A percentile compares a stretch with the other conserved stretches of the same genome.
These are phyloP conservation scores for Enteromius paludinosus DNA, from an alignment of 2,797 vertebrate genomes.

Conservation along the genomic window DNA sequence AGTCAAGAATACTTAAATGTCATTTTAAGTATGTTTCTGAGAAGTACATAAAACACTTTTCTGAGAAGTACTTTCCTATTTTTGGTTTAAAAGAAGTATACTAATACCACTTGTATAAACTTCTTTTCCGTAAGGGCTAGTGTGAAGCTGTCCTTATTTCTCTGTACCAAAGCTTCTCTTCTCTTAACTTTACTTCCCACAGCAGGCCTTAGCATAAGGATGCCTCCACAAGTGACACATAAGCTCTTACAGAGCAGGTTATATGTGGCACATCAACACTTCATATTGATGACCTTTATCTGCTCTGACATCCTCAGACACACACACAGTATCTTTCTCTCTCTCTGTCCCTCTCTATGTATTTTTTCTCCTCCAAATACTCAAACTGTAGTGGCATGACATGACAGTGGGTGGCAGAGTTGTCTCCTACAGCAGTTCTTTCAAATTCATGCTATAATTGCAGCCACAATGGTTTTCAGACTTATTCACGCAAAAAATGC, in stretches of 20 bases:
- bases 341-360: not conserved
- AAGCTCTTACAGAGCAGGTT: not conserved
- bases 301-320: slow-evolving; percentile 6
- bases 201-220: not conserved
- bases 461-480: not conserved
- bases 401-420: slow-evolving; percentile 27
- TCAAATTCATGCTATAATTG: slow-evolving; percentile 5
- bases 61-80: too few species aligned
- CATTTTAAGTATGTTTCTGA: too few species aligned
- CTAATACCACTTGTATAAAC: too few species aligned
- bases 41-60: too few species aligned
- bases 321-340: slow-evolving; percentile 9
- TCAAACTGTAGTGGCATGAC: slow-evolving; percentile 14
- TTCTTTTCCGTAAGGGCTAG: too few species aligned
- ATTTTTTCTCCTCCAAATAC: not conserved
- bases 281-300: not conserved
- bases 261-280: not conserved
- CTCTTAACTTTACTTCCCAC: not conserved
- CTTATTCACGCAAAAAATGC: slow-evolving; percentile 6
- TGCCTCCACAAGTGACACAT: slow-evolving; percentile 6
- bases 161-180: not conserved
- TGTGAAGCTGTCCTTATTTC: not conserved
- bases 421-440: slow-evolving; percentile 20
- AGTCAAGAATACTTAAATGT: too few species aligned
- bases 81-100: too few species aligned